Conservation (phyloP, 1,140 invertebrate genomes). For the Macrotrachela quadricornifera region DNA sequence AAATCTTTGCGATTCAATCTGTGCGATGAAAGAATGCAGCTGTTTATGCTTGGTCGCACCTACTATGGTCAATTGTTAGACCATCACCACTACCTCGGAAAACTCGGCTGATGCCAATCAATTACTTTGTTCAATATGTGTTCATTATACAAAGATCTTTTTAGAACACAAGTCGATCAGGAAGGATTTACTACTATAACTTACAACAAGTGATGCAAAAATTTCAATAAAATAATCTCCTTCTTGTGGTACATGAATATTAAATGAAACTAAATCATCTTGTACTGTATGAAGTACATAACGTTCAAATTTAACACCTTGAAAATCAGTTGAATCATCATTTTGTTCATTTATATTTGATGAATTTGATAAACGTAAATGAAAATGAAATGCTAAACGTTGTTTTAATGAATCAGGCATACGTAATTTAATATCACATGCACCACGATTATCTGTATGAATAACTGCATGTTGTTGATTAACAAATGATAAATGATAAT, state of each 20-base stretch:
- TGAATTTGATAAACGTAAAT: neutral
- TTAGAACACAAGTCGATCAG: no score
- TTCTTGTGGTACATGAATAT: constrained; percentile 70
- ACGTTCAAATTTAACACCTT: constrained; percentile 73
- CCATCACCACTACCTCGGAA: no score
- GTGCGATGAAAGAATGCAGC: no score
- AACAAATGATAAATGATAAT: constrained; percentile 76
- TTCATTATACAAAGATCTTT: no score
- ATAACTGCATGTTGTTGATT: constrained; percentile 57
- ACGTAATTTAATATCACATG: constrained; percentile 24
- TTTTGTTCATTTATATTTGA: no score
- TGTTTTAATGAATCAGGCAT: constrained; percentile 15
- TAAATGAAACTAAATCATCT: constrained; percentile 34
- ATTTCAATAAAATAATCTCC: constrained; percentile 83
- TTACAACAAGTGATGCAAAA: constrained; percentile 73
- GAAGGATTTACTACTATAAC: no score
- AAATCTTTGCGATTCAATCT: no score
- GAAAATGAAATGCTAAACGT: constrained; percentile 8
- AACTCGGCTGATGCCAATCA: no score
- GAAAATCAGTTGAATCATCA: constrained; percentile 45
- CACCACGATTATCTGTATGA: constrained; percentile 53
- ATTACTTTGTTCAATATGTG: no score
- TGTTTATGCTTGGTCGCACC: no score
- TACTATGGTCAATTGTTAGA: no score
- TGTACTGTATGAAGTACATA: constrained; percentile 73